phyloP scores from a whole-genome alignment of 1,140 invertebrate species.

The Helicoverpa armigera region DNA sequence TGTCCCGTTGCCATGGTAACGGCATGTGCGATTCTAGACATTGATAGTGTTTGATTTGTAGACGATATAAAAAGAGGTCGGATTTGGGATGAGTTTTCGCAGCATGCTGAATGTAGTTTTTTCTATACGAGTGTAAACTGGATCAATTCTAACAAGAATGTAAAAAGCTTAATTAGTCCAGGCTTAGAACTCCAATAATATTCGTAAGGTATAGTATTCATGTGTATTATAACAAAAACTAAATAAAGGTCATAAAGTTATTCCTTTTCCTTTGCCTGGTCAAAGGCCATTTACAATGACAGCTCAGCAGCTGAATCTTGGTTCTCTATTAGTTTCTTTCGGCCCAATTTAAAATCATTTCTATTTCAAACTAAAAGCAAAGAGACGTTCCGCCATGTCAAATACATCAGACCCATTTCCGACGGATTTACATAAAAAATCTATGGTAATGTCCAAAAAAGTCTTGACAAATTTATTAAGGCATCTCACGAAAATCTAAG shows the following conservation, averaged over 20 bases:
- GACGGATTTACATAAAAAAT: conserved; percentile 37
- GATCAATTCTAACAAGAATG: no score
- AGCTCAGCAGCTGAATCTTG: conserved; percentile 7
- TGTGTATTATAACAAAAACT: no score
- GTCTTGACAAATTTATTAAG: conserved; percentile 18
- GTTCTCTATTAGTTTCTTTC: background rate
- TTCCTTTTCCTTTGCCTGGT: no score
- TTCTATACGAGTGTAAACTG: no score
- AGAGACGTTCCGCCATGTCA: conserved; percentile 40
- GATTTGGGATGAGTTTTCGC: background rate
- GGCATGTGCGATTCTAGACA: background rate
- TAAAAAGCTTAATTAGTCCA: no score
- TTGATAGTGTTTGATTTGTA: background rate
- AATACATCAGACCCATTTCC: conserved; percentile 45
- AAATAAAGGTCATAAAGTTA: no score
- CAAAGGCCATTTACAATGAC: background rate
- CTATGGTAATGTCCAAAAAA: conserved; percentile 22
- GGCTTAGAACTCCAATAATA: no score
- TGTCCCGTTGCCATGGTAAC: conserved; percentile 25
- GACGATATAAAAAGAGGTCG: no score
- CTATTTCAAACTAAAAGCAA: background rate
- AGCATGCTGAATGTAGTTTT: background rate
- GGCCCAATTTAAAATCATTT: conserved; percentile 7
- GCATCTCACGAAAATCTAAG: background rate
- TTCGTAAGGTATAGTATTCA: no score